A percentile compares a stretch with the other conserved stretches of the same genome.
Evolutionary conservation across 2,888 invertebrate genomes (phyloP).

Genomic region (Aethes cnicana): DNA sequence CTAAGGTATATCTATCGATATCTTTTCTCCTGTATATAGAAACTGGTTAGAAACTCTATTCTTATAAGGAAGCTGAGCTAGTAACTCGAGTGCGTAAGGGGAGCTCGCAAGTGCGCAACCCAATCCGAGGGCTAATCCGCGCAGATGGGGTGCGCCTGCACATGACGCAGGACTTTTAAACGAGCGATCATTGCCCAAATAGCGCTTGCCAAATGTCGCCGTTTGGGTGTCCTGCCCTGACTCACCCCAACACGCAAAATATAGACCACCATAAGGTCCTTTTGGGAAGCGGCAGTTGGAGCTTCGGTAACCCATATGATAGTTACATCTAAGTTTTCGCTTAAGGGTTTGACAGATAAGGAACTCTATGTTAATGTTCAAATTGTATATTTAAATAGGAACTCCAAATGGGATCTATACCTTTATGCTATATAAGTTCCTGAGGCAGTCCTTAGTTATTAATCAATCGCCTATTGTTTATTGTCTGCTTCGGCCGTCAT

Average conservation of each 20-base stretch:
- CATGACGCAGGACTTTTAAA: slow-evolving; percentile 71
- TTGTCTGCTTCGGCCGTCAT: slow-evolving; percentile 24
- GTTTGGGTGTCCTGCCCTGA: background rate
- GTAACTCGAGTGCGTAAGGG: slow-evolving; percentile 60
- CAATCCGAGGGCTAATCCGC: slow-evolving; percentile 64
- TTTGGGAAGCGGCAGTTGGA: too few species aligned
- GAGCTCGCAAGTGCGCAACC: slow-evolving; percentile 54
- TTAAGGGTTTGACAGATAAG: too few species aligned
- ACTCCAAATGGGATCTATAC: background rate
- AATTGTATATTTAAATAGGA: slow-evolving; percentile 12
- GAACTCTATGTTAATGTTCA: too few species aligned
- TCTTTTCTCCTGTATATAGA: background rate
- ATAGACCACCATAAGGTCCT: too few species aligned
- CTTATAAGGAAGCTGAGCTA: slow-evolving; percentile 48
- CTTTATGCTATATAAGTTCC: too few species aligned
- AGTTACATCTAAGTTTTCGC: too few species aligned
- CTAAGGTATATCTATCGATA: too few species aligned
- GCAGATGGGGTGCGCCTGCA: slow-evolving; percentile 59
- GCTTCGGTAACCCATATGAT: too few species aligned
- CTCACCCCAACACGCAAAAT: too few species aligned
- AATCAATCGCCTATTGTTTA: slow-evolving; percentile 30
- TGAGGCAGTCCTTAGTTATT: slow-evolving; percentile 7
- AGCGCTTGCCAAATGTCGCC: slow-evolving; percentile 70
- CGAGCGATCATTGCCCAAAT: slow-evolving; percentile 70
- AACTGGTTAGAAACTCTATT: slow-evolving; percentile 52